phyloP scores from a whole-genome alignment of 2,113 vertebrate species.

The Balaenoptera acutorostrata region DNA sequence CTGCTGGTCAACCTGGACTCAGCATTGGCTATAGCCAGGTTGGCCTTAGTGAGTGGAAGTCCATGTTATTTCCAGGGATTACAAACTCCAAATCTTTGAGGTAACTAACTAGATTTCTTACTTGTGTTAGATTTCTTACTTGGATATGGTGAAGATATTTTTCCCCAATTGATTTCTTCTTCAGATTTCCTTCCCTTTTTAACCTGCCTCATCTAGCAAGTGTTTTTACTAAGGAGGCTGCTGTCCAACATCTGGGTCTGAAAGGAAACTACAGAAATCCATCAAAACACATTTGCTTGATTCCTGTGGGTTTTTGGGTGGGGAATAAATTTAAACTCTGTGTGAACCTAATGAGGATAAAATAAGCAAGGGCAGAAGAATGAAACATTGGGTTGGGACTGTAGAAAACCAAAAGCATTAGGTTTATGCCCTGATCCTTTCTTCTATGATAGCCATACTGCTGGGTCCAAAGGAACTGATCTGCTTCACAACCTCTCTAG shows the following conservation, averaged over 20 bases:
- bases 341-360: constrained; percentile 63
- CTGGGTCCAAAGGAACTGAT: neutral
- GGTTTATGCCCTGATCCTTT: neutral
- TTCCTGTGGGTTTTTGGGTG: constrained; percentile 58
- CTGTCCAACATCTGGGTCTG: constrained; percentile 55
- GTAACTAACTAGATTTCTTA: neutral
- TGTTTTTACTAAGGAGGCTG: constrained; percentile 45
- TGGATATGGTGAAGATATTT: neutral
- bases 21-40: neutral
- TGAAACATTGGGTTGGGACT: constrained; percentile 40
- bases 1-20: neutral
- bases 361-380: constrained; percentile 49
- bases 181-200: neutral
- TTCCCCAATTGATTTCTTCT: neutral
- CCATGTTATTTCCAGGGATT: neutral
- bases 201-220: constrained; percentile 18
- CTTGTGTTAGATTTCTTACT: neutral
- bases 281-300: constrained; percentile 63
- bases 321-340: constrained; percentile 67
- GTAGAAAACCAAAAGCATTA: constrained; percentile 41
- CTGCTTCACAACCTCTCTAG: neutral
- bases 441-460: neutral
- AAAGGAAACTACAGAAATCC: constrained; percentile 62
- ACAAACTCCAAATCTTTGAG: neutral
- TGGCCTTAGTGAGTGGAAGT: neutral